These are phyloP conservation scores for Pheosia tremula DNA, from an alignment of 2,888 invertebrate genomes.

Conservation along the genomic window DNA sequence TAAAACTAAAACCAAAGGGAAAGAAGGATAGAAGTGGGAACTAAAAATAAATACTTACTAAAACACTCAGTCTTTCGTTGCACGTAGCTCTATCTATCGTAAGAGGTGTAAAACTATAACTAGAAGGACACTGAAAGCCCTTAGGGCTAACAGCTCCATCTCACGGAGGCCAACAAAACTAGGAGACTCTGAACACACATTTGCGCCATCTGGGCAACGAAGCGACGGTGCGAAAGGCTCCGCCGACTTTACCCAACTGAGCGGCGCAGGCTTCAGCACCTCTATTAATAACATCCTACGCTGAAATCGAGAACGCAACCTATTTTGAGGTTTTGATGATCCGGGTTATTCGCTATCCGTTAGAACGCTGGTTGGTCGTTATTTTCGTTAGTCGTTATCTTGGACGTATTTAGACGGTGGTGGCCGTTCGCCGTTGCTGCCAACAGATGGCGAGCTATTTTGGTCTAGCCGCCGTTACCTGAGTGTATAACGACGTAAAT, in stretches of 20 bases:
- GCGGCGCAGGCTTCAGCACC: slow-evolving; percentile 52
- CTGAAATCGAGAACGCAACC: slow-evolving; percentile 52
- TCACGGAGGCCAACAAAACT: slow-evolving; percentile 50
- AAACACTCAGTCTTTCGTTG: slow-evolving; percentile 50
- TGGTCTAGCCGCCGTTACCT: slow-evolving; percentile 28
- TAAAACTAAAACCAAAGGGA: slow-evolving; percentile 1
- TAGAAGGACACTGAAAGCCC: slow-evolving; percentile 24
- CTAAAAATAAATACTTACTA: slow-evolving; percentile 35
- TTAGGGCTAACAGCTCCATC: slow-evolving; percentile 57
- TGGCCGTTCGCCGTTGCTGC: slow-evolving; percentile 37
- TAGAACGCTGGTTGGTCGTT: slow-evolving; percentile 61
- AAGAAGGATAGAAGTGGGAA: slow-evolving; percentile 6
- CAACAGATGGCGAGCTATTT: slow-evolving; percentile 63
- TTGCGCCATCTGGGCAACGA: slow-evolving; percentile 61
- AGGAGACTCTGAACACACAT: slow-evolving; percentile 36
- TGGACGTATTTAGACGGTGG: slow-evolving; percentile 41
- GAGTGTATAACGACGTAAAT: slow-evolving; percentile 26
- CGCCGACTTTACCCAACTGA: slow-evolving; percentile 65
- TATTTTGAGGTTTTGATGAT: slow-evolving; percentile 56
- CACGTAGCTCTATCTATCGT: slow-evolving; percentile 61
- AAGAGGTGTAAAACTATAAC: slow-evolving; percentile 36
- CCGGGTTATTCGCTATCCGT: slow-evolving; percentile 51
- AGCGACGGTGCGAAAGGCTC: slow-evolving; percentile 64
- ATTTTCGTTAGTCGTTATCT: slow-evolving; percentile 68
- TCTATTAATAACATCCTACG: slow-evolving; percentile 53